These are phyloP conservation scores for Poeciliopsis turrubarensis DNA, from an alignment of 2,113 vertebrate species.

Conservation along the genomic window DNA sequence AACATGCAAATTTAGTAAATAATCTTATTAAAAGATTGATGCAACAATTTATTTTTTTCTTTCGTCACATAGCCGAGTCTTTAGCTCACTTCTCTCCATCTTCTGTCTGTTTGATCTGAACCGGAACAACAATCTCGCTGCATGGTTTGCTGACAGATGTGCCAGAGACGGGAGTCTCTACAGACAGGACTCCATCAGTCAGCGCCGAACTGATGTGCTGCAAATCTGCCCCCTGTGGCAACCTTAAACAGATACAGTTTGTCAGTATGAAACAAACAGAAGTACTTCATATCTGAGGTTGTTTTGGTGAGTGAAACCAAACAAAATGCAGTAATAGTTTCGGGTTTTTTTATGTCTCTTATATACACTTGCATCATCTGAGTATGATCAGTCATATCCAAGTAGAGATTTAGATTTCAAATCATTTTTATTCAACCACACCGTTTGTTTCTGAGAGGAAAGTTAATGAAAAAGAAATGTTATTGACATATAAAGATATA, in stretches of 20 bases:
- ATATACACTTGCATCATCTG: too few relatives aligned
- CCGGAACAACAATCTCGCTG: constrained; percentile 69
- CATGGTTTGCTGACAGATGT: constrained; percentile 9
- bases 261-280: background rate
- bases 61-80: background rate
- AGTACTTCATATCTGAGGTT: too few relatives aligned
- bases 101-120: constrained; percentile 66
- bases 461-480: too few relatives aligned
- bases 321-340: too few relatives aligned
- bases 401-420: too few relatives aligned
- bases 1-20: constrained; percentile 7
- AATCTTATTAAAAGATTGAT: background rate
- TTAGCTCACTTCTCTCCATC: constrained; percentile 38
- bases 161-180: constrained; percentile 64
- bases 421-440: too few relatives aligned
- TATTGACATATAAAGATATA: too few relatives aligned
- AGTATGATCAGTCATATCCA: too few relatives aligned
- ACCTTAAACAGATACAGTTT: constrained; percentile 44
- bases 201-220: constrained; percentile 72
- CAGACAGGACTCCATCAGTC: constrained; percentile 69
- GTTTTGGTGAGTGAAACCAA: too few relatives aligned
- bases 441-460: too few relatives aligned
- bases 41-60: background rate
- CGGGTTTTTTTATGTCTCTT: too few relatives aligned
- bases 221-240: constrained; percentile 71